phyloP scores from a whole-genome alignment of 2,113 vertebrate genomes.

The Apeltes quadracus region DNA sequence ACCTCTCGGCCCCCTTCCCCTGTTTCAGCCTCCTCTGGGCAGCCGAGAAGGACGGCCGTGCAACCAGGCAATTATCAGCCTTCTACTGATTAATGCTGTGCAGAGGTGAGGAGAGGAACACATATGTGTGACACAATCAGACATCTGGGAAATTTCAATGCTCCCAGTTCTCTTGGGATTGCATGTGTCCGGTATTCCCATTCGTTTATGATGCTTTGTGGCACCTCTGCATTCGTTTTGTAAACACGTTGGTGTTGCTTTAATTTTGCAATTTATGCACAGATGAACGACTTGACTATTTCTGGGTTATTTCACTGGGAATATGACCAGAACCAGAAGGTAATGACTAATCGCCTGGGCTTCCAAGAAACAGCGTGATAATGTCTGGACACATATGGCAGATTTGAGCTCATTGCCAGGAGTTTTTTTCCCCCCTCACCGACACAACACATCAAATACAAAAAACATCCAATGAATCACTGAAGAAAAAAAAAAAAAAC shows the following conservation, averaged over 20 bases:
- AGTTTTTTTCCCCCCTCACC: background rate
- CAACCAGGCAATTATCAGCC: slow-evolving; percentile 56
- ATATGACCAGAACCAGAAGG: slow-evolving; percentile 24
- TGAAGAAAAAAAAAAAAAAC: background rate
- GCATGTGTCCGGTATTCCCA: background rate
- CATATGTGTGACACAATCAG: background rate
- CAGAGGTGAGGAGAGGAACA: slow-evolving; percentile 3
- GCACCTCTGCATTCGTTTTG: background rate
- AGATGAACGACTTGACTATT: slow-evolving; percentile 4
- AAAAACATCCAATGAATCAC: background rate
- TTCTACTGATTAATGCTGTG: slow-evolving; percentile 45
- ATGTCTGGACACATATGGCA: slow-evolving; percentile 49
- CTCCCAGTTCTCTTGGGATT: background rate
- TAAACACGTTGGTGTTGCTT: background rate
- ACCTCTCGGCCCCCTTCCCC: slow-evolving; percentile 55
- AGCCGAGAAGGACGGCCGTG: slow-evolving; percentile 32
- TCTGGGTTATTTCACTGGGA: slow-evolving; percentile 39
- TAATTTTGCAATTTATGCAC: background rate
- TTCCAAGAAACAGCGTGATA: slow-evolving; percentile 48
- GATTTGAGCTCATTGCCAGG: slow-evolving; percentile 42
- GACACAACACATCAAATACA: slow-evolving; percentile 14
- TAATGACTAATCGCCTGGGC: slow-evolving; percentile 40
- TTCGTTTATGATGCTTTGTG: background rate
- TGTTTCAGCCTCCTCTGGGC: slow-evolving; percentile 62
- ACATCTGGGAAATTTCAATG: background rate